phyloP scores from a whole-genome alignment of 2,797 vertebrate genomes.

The Natrix natrix region DNA sequence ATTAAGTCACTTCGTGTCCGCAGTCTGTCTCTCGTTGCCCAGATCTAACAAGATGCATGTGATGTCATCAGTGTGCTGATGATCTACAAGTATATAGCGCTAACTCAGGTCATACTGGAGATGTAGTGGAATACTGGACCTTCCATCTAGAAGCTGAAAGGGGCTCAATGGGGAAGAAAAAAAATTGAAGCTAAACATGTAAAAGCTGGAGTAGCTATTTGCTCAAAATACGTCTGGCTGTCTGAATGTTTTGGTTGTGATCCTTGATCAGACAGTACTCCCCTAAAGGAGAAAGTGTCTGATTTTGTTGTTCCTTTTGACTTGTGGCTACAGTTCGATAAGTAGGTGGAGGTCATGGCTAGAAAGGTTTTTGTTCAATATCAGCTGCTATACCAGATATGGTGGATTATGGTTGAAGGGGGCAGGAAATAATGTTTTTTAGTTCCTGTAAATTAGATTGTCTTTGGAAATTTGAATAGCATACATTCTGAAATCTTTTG shows the following conservation, averaged over 20 bases:
- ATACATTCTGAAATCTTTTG: not conserved
- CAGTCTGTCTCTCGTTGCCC: no score
- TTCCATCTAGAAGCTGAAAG: not conserved
- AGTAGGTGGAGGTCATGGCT: not conserved
- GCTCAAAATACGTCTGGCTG: not conserved
- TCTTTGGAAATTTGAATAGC: not conserved
- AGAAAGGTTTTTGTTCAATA: not conserved
- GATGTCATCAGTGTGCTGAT: not conserved
- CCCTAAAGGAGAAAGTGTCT: not conserved
- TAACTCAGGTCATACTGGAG: not conserved
- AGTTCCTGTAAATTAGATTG: not conserved
- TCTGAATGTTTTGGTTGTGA: not conserved
- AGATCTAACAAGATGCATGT: no score
- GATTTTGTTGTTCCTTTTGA: not conserved
- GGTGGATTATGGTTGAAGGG: not conserved
- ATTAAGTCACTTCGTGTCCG: no score
- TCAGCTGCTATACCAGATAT: not conserved
- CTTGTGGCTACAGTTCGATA: not conserved
- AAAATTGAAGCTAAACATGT: not conserved
- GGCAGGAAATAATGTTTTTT: not conserved
- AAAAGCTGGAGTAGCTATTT: not conserved
- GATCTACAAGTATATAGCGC: not conserved
- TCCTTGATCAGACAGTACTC: not conserved
- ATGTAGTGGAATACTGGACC: not conserved
- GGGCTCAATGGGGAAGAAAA: not conserved